These are phyloP conservation scores for Otis tarda DNA, from an alignment of 2,113 vertebrate species.

Conservation along the genomic window DNA sequence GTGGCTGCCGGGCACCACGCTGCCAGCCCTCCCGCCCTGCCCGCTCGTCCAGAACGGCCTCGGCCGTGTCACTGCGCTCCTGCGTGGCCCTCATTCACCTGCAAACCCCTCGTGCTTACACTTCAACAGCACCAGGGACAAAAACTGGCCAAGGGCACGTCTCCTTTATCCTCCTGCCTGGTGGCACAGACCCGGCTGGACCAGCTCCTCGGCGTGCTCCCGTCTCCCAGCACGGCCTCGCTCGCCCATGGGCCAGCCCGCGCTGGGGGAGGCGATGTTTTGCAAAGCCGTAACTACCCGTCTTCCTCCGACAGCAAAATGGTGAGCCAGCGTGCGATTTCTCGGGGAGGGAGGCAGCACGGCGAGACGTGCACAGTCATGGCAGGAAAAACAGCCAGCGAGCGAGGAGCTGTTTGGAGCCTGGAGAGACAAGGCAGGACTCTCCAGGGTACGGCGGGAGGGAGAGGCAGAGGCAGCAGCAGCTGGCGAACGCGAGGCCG, in stretches of 20 bases:
- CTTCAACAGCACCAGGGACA: background rate
- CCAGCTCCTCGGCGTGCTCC: rapidly evolving
- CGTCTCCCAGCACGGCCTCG: background rate
- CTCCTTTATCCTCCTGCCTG: background rate
- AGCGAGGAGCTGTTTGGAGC: background rate
- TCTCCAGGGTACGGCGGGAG: background rate
- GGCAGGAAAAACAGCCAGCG: background rate
- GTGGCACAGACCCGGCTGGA: background rate
- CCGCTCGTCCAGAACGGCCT: background rate
- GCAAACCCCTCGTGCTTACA: background rate
- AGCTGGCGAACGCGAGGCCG: rapidly evolving
- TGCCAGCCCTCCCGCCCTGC: background rate
- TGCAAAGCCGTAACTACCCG: background rate
- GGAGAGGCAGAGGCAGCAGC: background rate
- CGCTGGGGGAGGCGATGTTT: rapidly evolving
- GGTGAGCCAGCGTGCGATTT: background rate
- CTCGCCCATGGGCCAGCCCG: background rate
- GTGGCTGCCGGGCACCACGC: rapidly evolving
- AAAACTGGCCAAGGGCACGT: background rate
- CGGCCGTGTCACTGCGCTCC: background rate
- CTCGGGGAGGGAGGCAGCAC: background rate
- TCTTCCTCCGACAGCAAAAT: background rate
- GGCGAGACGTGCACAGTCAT: conserved; percentile 7
- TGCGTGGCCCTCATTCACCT: background rate
- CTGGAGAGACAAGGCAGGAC: background rate